Evolutionary conservation across 2,888 invertebrate genomes (phyloP).

Genomic region (Azorinus chamasolen): DNA sequence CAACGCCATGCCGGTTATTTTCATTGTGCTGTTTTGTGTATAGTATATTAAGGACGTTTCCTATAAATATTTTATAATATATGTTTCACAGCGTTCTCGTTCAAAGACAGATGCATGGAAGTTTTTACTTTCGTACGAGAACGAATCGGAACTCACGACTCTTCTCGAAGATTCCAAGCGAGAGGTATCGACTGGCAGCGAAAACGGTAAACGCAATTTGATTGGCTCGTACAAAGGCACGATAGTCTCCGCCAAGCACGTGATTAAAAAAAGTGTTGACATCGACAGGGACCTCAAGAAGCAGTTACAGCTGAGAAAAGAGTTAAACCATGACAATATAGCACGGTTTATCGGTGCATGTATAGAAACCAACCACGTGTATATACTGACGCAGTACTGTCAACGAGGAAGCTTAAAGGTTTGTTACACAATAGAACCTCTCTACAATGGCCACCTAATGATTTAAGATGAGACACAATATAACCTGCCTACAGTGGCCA

Average conservation of each 20-base stretch:
- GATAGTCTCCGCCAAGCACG: constrained; percentile 94
- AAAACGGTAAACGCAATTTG: constrained; percentile 42
- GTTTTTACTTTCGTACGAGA: constrained; percentile 63
- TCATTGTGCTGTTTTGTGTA: too few species aligned
- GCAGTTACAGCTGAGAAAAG: constrained; percentile 84
- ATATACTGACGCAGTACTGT: constrained; percentile 84
- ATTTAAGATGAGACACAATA: too few species aligned
- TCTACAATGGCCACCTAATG: too few species aligned
- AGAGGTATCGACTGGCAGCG: constrained; percentile 40
- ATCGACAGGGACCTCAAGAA: constrained; percentile 83
- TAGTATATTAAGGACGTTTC: too few species aligned
- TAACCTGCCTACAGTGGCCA: too few species aligned
- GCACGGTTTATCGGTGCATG: constrained; percentile 85
- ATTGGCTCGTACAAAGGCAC: constrained; percentile 83
- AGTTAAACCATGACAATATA: constrained; percentile 85
- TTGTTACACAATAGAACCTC: too few species aligned
- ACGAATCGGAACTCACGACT: constrained; percentile 54
- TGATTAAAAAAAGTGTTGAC: constrained; percentile 79
- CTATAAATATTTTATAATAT: too few species aligned
- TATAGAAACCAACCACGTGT: constrained; percentile 83
- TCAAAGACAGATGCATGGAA: constrained; percentile 66
- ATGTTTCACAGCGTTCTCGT: constrained; percentile 61
- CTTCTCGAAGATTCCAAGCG: constrained; percentile 44
- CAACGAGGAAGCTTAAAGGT: constrained; percentile 84
- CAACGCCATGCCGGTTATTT: too few species aligned